Base-by-base conservation (phyloP, 2,888 invertebrate genomes). In the Ophion costatus region DNA sequence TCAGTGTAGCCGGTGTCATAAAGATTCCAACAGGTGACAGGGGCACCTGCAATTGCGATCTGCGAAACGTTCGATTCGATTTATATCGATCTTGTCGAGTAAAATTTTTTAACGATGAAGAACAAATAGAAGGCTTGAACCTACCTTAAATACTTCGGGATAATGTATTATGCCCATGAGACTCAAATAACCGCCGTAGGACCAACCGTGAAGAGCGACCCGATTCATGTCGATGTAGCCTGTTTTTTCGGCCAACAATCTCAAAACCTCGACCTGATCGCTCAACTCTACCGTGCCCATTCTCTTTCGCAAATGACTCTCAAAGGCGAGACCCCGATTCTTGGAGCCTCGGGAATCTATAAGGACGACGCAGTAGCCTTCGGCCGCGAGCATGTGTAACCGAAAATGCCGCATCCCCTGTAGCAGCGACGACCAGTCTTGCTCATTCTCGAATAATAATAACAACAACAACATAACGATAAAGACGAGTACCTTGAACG, bases 1-100 rank as follows among this genome's bases (percentile, higher is more conserved):
- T 99, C 99, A 76, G 99, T 99, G 94, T 99, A 99, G 17, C 99
- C 99, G 0, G 99, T 99, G 94, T 99, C 99, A 94, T 99, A 99
- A 79, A 98, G 96, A 87, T 96, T 96, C 99, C 99, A 99, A 92
- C 98, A 98, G 11, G 99, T 98, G 4, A 99, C 99, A 0, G 99
- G 99, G 14, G 99, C 99, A 76, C 99, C 99, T 71, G 99, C 99
- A 87, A 99, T 97, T 85, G 98, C 98, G 90, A 96, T 92, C 95
- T 96, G 88, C 66, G 90, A 76, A 9, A 17, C 69, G 59, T 70
- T 20, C n/a, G 22, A 29, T 33, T 59, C n/a, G 7, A 67, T 51
- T 29, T 17, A 59, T 17, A n/a, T 5, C n/a, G n/a, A 11, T 14
- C 22, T 78, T 29, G 5, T n/a, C 11, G 42, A 51, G 1, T 42